Base-by-base conservation (phyloP, 2,888 invertebrate genomes). In the Oasisia sp. region DNA sequence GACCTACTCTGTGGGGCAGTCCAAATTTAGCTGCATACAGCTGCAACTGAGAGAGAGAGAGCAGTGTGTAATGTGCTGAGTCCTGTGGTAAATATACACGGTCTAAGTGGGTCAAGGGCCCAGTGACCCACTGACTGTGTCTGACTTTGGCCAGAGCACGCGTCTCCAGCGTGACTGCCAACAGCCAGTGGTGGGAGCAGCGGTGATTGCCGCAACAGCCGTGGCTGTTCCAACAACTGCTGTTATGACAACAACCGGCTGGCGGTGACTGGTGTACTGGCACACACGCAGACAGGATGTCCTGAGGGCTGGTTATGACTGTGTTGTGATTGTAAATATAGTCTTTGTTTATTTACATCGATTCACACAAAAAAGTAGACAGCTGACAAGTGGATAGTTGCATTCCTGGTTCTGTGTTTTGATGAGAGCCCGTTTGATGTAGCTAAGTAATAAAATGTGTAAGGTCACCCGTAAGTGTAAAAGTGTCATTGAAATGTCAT, bases 311-410 rank as follows among this genome's bases (percentile, higher is more conserved):
- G 5, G 14, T 74, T 74, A 74, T 74, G n/a, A 19, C 14, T 74
- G 27, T 74, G 74, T n/a, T 74, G 74, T 74, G 74, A 74, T 74
- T 74, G 74, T 74, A 74, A 74, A 74, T 74, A 74, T n/a, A 74
- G 27, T 74, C 74, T 74, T 74, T 74, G 74, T 74, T 74, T 74
- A 74, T 74, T 74, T 74, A 74, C 74, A n/a, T 74, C 27, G 27
- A 74, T 74, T 74, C n/a, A 74, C 74, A n/a, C 3, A 19, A 0
- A 74, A 74, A 74, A 19, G 1, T 19, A 14, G 74, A 74, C 27
- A 74, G n/a, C 27, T 38, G 38, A 38, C 38, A 38, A 38, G 38
- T 38, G 4, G 38, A 38, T 38, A 38, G 38, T 74, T 74, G 19
- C n/a, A 27, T 27, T 27, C 19, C 27, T n/a, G 3, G 74, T 74